Conservation (phyloP, 2,113 vertebrate genomes). For the Pristiophorus japonicus region DNA sequence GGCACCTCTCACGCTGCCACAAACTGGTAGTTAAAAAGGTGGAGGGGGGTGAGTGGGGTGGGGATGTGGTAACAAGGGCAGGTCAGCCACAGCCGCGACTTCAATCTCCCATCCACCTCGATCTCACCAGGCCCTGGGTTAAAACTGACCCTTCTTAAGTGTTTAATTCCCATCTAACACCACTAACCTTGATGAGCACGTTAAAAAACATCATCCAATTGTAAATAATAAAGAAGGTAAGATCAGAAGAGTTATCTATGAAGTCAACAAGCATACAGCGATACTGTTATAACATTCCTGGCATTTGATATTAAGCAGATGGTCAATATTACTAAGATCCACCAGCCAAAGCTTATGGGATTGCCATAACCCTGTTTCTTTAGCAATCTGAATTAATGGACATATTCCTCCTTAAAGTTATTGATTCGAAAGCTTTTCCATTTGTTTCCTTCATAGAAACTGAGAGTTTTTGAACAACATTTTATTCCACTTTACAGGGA, state of each 20-base stretch:
- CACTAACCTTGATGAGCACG: background rate
- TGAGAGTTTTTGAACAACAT: background rate
- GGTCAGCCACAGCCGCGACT: background rate
- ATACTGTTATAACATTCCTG: background rate
- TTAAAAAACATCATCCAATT: background rate
- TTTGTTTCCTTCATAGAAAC: background rate
- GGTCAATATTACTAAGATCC: background rate
- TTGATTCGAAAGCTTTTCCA: background rate
- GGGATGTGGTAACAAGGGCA: background rate
- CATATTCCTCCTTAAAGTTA: background rate
- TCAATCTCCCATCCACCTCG: too few relatives aligned
- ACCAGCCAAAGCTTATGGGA: background rate
- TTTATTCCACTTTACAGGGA: background rate
- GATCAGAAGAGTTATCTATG: background rate
- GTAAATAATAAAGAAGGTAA: background rate
- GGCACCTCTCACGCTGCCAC: too few relatives aligned
- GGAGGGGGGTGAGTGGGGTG: too few relatives aligned
- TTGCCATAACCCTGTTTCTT: background rate
- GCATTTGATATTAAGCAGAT: background rate
- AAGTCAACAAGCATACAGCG: background rate
- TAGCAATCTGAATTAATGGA: background rate
- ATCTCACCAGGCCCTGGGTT: background rate
- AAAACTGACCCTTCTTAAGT: background rate
- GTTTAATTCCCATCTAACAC: background rate
- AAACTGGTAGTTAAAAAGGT: too few relatives aligned